These are phyloP conservation scores for Garra rufa DNA, from an alignment of 2,113 vertebrate species.

Conservation along the genomic window DNA sequence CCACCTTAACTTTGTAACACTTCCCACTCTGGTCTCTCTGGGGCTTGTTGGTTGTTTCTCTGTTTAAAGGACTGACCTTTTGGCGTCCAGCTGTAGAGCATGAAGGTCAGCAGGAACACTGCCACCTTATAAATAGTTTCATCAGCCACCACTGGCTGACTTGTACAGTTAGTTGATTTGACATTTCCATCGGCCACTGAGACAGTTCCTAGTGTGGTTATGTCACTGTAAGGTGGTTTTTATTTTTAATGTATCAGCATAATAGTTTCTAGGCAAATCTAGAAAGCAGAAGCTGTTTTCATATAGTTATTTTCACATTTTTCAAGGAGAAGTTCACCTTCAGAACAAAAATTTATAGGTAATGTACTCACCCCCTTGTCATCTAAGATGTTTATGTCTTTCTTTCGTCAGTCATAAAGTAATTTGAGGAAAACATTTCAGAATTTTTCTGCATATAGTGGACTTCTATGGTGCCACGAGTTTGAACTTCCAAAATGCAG, in stretches of 20 bases:
- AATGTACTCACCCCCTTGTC: too few species aligned
- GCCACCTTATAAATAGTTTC: conserved; percentile 12
- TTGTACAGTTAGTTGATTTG: neutral
- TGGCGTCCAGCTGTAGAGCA: neutral
- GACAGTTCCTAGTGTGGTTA: neutral
- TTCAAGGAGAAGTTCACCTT: too few species aligned
- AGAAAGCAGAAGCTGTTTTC: neutral
- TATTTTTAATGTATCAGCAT: neutral
- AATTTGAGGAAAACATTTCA: too few species aligned
- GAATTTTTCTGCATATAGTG: too few species aligned
- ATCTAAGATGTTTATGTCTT: too few species aligned
- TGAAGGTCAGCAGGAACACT: neutral
- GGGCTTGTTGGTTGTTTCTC: neutral
- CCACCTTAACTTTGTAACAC: neutral
- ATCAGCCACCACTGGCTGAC: neutral
- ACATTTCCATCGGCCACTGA: neutral
- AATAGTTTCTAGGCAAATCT: neutral
- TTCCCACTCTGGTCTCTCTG: neutral
- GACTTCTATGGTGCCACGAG: too few species aligned
- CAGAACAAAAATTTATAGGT: too few species aligned
- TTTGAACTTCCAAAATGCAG: too few species aligned
- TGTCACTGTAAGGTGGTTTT: neutral
- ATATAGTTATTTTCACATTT: neutral
- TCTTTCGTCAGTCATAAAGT: too few species aligned
- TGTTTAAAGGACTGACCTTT: conserved; percentile 17